These are phyloP conservation scores for Tapirus terrestris DNA, from an alignment of 2,113 vertebrate genomes.

Conservation along the genomic window DNA sequence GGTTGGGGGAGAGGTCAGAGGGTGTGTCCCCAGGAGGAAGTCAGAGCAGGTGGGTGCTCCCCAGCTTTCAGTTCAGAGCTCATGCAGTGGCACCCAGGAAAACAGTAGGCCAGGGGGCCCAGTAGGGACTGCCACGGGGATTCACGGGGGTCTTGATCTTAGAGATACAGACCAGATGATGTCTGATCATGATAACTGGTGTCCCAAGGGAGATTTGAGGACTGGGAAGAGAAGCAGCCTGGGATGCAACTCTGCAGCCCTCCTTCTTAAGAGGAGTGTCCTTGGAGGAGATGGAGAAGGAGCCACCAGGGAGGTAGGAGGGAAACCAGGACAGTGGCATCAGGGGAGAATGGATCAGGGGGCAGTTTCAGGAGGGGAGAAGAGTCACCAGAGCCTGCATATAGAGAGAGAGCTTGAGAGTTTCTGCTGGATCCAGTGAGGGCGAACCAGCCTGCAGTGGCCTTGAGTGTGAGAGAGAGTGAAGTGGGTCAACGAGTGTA, in stretches of 20 bases:
- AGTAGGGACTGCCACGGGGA: accelerated
- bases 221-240: not conserved
- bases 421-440: not conserved
- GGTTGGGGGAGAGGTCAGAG: not conserved
- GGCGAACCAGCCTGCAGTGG: not conserved
- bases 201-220: not conserved
- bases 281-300: not conserved
- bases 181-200: not conserved
- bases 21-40: not conserved
- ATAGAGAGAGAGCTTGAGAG: not conserved
- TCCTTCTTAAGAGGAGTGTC: not conserved
- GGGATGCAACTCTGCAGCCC: not conserved
- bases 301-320: not conserved
- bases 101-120: not conserved
- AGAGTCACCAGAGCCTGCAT: accelerated
- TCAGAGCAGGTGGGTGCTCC: not conserved
- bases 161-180: not conserved
- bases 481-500: not conserved
- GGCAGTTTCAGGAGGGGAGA: not conserved
- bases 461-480: not conserved
- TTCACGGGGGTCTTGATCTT: not conserved
- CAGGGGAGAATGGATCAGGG: not conserved
- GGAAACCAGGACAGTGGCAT: not conserved
- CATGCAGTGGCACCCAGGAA: accelerated
- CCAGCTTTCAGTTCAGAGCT: not conserved